Base-by-base conservation (phyloP, 2,797 vertebrate genomes). In the Lycodopsis pacificus region DNA sequence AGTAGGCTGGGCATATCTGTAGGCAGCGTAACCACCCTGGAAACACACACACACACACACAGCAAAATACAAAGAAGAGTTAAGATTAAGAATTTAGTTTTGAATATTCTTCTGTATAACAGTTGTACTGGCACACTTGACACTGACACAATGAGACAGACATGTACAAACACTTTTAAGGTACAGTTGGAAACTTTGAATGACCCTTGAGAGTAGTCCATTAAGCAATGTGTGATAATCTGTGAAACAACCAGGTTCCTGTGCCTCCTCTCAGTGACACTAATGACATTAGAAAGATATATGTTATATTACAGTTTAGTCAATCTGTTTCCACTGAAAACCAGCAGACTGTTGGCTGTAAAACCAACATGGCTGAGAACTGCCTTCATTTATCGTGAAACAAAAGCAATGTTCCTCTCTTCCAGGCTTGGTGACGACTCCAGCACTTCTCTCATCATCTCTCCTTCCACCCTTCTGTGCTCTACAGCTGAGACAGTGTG, bases 1-100 rank as follows among this genome's bases (percentile, higher is more conserved):
- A 94, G 97, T 96, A 93, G 97, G 97, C 89, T 98, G 97, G 93
- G 97, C 97, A 70, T 98, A 97, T 96, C 97, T 96, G 95, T 98
- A 98, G 84, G 97, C 96, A 96, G 97, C 95, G 84, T 98, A 98
- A 94, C 97, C 97, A 94, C 97, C 97, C 97, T 98, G 75, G 42
- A 90, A 76, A 73, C 54, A 76, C 56, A 79, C 19, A 56, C 53
- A 56, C 54, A 56, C 54, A 56, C 58, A 61, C 32, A 38, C 34
- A 38, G n/a, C 30, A 57, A n/a, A 30, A 53, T 34, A 77, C 30
- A 81, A 14, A 76, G 3, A 49, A 68, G 14, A 79, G 11, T 48
- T 34, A 66, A 64, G 30, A 66, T 27, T 40, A 25, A 22, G n/a
- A 49, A 65, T 65, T 58, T 13, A 53, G 3, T 32, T 25, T 22